Evolutionary conservation across 2,113 vertebrate species (phyloP).

Genomic region (Dicaeum eximium): DNA sequence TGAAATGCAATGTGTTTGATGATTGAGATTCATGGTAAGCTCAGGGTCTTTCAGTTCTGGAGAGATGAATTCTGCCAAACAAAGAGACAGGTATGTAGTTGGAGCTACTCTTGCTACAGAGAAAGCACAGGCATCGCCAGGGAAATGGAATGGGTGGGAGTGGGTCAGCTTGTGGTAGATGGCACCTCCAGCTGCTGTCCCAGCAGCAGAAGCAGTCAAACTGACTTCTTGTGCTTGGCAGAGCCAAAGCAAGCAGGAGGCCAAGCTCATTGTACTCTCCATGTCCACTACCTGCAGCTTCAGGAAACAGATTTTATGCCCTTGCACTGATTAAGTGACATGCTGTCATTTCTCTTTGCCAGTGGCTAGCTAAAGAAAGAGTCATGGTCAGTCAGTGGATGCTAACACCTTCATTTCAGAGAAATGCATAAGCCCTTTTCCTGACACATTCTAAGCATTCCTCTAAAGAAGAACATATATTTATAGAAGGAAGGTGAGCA

Average conservation of each 20-base stretch:
- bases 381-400: neutral
- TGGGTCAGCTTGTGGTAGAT: neutral
- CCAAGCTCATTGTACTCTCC: neutral
- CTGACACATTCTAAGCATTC: neutral
- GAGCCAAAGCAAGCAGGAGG: neutral
- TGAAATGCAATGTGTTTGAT: neutral
- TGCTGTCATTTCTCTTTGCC: neutral
- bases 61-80: neutral
- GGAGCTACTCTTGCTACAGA: neutral
- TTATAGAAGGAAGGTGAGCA: neutral
- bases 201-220: neutral
- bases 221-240: neutral
- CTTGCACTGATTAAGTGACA: neutral
- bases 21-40: neutral
- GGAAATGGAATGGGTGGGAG: neutral
- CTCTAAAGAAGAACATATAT: neutral
- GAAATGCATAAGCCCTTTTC: neutral
- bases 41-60: neutral
- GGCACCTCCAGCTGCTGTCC: neutral
- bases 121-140: neutral
- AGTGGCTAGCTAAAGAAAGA: neutral
- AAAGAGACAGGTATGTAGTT: neutral
- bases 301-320: neutral
- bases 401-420: neutral
- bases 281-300: neutral